Evolutionary conservation across 1,140 invertebrate species (phyloP).

Genomic region (Bicyclus anynana): DNA sequence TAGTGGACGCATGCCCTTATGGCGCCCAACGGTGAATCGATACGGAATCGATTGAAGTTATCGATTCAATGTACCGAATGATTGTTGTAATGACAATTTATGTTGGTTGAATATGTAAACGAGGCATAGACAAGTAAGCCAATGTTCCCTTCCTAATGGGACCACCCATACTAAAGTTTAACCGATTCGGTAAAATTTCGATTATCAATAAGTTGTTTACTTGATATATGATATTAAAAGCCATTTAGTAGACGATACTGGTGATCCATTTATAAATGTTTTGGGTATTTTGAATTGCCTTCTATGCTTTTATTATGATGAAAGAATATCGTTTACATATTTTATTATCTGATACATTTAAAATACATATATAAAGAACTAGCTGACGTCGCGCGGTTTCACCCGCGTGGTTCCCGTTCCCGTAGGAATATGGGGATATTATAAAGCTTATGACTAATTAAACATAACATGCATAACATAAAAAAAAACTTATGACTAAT

Average conservation of each 20-base stretch:
- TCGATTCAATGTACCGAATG: constrained; percentile 56
- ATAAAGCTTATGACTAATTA: no score
- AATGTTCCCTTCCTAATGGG: constrained; percentile 39
- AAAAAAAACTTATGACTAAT: no score
- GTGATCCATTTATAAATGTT: neutral
- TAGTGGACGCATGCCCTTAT: constrained; percentile 10
- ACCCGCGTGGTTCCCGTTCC: no score
- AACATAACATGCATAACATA: no score
- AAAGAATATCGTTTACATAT: no score
- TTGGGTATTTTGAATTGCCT: neutral
- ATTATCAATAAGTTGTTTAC: constrained; percentile 3
- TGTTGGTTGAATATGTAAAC: constrained; percentile 63
- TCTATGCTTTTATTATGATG: neutral
- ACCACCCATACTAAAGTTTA: constrained; percentile 40
- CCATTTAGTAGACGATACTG: constrained; percentile 5
- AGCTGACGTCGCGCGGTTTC: no score
- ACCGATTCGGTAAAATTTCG: neutral
- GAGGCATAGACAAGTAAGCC: constrained; percentile 47
- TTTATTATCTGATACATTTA: no score
- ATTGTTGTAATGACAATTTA: constrained; percentile 69
- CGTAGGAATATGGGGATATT: no score
- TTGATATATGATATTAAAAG: constrained; percentile 12
- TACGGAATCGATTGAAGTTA: constrained; percentile 43
- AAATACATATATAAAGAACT: no score
- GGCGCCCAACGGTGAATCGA: constrained; percentile 48